Evolutionary conservation across 2,113 vertebrate species (phyloP), one percentile per base, ranked within the genome.

Genomic region (Calyptommatus sinebrachiatus): DNA sequence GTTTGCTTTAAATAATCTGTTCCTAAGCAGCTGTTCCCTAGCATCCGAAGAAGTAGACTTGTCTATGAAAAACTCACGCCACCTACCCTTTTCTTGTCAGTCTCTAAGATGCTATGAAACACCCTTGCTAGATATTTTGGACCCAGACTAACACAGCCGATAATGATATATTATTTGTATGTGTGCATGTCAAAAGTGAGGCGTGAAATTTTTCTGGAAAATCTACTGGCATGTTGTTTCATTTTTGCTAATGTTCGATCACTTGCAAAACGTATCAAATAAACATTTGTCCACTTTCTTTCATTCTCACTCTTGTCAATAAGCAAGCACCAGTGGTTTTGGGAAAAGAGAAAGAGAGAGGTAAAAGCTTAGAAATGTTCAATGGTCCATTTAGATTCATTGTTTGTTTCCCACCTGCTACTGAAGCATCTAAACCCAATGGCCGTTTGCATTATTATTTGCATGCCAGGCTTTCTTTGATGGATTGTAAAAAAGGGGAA

Each of bases 201-300:
- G 53, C 11, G 18, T 12, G 12, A 50, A 5, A 5, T 50, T 50
- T 50, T 11, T 50, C 48, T 50, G 12, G 53, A 57, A 57, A 2
- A 18, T 57, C 14, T 18, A 57, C 53, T 57, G 53, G 53, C 16
- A 18, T 28, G 18, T 57, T 57, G 53, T 57, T 57, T 22, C 16
- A 22, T 48, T 31, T 24, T n/a, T 35, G 2, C 41, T 0, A 0
- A 29, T 4, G 20, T 21, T 83, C 26, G 31, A 0, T 0, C 0
- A 1, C 67, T 7, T 22, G 46, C 31, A 53, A 3, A 1, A 0
- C 22, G 3, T 53, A 76, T 14, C 26, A 41, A 61, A 73, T 35
- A 46, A 16, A 45, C 26, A 48, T 22, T 10, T 5, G 57, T 12
- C 20, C 48, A 5, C 50, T 45, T 67, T 57, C 72, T 14, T 28